Percentiles rank a stretch among this genome's conserved stretches.
Evolutionary conservation across 2,113 vertebrate species (phyloP).

Genomic region (Seriola dumerili): DNA sequence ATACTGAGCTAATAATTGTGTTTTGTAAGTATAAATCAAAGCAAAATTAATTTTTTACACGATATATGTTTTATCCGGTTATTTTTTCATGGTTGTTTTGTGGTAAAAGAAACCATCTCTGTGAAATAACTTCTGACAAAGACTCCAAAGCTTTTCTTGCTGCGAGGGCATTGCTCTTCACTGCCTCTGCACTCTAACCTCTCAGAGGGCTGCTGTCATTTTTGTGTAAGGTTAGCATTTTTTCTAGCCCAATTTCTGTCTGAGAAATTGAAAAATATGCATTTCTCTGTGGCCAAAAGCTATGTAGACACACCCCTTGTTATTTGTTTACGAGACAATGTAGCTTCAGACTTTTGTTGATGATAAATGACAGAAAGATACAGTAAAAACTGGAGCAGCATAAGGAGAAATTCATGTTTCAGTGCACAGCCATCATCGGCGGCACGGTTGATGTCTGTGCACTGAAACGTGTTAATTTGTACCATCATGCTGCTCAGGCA

Average conservation of each 20-base stretch:
- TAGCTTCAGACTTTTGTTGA: constrained; percentile 14
- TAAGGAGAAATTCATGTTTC: constrained; percentile 10
- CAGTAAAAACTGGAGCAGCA: neutral
- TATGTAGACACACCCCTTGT: constrained; percentile 1
- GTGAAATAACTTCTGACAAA: constrained; percentile 40
- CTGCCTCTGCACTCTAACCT: constrained; percentile 24
- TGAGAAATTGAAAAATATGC: constrained; percentile 18
- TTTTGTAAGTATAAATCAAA: neutral
- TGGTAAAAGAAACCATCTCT: neutral
- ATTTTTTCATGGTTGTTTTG: neutral
- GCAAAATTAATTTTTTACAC: too few relatives aligned
- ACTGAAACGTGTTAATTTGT: constrained; percentile 39
- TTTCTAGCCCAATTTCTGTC: constrained; percentile 41
- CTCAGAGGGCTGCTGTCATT: constrained; percentile 39
- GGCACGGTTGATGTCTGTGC: neutral
- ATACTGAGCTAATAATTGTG: neutral
- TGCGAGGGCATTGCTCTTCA: constrained; percentile 16
- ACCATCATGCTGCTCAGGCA: constrained; percentile 35
- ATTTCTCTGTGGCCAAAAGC: constrained; percentile 22
- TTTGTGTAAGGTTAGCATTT: constrained; percentile 39
- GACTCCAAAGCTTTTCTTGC: constrained; percentile 4
- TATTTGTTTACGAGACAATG: constrained; percentile 9
- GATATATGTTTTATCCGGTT: neutral
- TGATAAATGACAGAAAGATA: constrained; percentile 8
- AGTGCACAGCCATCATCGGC: neutral